phyloP scores from a whole-genome alignment of 2,888 invertebrate genomes.

The Isoperla grammatica region DNA sequence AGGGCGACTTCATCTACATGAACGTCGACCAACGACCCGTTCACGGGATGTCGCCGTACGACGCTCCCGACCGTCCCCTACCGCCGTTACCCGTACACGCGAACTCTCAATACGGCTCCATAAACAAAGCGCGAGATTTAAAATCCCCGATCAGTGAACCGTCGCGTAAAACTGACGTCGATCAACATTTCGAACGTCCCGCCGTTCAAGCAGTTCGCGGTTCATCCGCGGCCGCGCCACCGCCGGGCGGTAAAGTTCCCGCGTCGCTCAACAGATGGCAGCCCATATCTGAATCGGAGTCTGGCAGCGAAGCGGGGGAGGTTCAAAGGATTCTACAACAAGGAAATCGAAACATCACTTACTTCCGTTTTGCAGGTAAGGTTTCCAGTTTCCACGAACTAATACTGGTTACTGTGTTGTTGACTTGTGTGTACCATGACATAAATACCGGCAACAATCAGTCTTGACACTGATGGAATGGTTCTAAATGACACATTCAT shows the following conservation, averaged over 20 bases:
- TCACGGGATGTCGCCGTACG: neutral
- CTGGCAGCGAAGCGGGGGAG: conserved; percentile 67
- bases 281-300: conserved; percentile 46
- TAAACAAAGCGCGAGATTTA: conserved; percentile 22
- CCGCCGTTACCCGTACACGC: conserved; percentile 29
- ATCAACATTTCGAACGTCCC: neutral
- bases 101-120: conserved; percentile 23
- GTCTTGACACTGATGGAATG: too few species aligned
- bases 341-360: conserved; percentile 20
- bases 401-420: too few species aligned
- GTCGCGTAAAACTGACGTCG: neutral
- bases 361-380: conserved; percentile 29
- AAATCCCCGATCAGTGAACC: neutral
- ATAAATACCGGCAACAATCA: too few species aligned
- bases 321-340: conserved; percentile 55
- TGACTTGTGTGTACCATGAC: too few species aligned
- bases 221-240: neutral
- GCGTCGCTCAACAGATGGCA: conserved; percentile 22
- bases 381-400: neutral
- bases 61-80: conserved; percentile 31
- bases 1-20: conserved; percentile 14
- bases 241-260: neutral
- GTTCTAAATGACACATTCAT: too few species aligned
- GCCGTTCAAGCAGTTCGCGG: neutral
- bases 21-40: conserved; percentile 4